Percentiles rank a stretch among this genome's conserved stretches.
These are phyloP conservation scores for Anser brachyrhynchus DNA, from an alignment of 2,113 vertebrate species.

Conservation along the genomic window DNA sequence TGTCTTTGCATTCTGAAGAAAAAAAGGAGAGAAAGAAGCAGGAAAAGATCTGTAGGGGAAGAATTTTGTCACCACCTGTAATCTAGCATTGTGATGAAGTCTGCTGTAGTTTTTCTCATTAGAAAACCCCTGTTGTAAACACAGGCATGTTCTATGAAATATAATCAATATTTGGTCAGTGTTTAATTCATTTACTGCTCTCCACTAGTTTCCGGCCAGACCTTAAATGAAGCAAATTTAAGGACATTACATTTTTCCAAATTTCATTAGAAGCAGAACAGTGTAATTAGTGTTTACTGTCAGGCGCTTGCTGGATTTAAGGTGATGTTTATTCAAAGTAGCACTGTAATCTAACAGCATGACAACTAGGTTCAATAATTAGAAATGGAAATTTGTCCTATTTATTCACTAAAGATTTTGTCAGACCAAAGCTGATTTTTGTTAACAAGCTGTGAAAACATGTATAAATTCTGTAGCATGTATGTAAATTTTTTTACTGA, in stretches of 20 bases:
- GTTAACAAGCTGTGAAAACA: not conserved
- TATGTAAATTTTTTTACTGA: not conserved
- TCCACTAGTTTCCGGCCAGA: not conserved
- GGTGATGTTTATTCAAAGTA: not conserved
- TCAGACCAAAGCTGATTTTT: not conserved
- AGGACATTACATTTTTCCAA: not conserved
- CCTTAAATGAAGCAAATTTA: not conserved
- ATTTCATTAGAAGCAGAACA: not conserved
- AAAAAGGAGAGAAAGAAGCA: not conserved
- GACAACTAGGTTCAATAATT: not conserved
- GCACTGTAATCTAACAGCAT: not conserved
- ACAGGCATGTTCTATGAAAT: not conserved
- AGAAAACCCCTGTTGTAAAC: not conserved
- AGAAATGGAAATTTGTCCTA: not conserved
- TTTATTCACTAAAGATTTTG: not conserved
- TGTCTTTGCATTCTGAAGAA: not conserved
- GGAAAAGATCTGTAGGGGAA: not conserved
- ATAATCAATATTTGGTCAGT: not conserved
- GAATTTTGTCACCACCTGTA: not conserved
- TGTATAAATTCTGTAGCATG: not conserved
- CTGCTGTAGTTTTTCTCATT: not conserved
- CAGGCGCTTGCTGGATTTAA: not conserved
- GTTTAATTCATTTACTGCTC: constrained; percentile 21
- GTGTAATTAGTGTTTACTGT: not conserved
- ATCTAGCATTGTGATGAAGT: not conserved